Conservation (phyloP, 2,113 vertebrate species). For the Terrapene triunguis region DNA sequence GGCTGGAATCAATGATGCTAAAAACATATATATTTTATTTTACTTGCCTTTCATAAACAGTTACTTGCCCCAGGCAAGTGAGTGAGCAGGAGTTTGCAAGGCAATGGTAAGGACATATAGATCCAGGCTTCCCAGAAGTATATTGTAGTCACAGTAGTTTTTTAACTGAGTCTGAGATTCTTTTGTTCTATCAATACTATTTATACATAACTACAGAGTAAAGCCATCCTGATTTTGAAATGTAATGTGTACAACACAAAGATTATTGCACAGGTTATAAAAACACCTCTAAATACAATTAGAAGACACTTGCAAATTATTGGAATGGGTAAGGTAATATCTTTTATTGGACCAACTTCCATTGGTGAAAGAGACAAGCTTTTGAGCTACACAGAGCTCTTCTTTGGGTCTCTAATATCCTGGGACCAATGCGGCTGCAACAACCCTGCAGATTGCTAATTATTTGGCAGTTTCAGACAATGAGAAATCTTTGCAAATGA, state of each 20-base stretch:
- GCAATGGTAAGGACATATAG: conserved; percentile 50
- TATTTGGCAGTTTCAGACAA: not conserved
- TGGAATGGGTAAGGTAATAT: not conserved
- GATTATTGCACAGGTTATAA: not conserved
- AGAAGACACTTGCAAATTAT: conserved; percentile 5
- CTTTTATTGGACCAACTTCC: not conserved
- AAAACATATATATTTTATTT: conserved; percentile 68
- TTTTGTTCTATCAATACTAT: conserved; percentile 64
- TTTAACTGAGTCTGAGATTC: conserved; percentile 66
- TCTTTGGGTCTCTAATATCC: not conserved
- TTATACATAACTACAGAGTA: conserved; percentile 56
- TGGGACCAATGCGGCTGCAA: not conserved
- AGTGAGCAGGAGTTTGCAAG: conserved; percentile 55
- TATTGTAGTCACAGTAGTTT: conserved; percentile 67
- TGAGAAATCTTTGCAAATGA: not conserved
- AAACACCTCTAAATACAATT: not conserved
- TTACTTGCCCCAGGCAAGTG: conserved; percentile 55
- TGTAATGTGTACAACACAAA: not conserved
- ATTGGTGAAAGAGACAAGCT: not conserved
- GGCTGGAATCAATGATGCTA: conserved; percentile 69
- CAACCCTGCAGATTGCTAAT: not conserved
- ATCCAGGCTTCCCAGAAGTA: conserved; percentile 63
- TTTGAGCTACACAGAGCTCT: not conserved
- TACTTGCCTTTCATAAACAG: conserved; percentile 62
- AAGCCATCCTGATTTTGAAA: conserved; percentile 37